Evolutionary conservation across 2,113 vertebrate species (phyloP), one percentile per base, ranked within the genome.

Genomic region (Hippolais icterina): DNA sequence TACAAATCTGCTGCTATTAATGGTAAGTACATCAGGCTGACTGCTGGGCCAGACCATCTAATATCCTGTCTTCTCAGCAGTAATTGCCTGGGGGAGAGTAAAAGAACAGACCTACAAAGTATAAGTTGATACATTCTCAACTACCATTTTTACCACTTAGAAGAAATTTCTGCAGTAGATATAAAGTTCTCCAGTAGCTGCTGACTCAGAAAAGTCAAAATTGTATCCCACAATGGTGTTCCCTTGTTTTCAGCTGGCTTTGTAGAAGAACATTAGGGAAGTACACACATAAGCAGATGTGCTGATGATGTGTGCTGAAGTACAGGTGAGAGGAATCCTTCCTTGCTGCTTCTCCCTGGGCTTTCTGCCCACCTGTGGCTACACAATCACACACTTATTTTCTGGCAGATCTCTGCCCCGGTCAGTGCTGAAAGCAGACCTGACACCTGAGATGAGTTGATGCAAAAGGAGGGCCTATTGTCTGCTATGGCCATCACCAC

Each of bases 301-400:
- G 74, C 41, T 1, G 7, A 21, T 21, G 23, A 20, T 11, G 25
- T 28, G 15, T 4, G 3, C 39, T 39, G 61, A 76, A 66, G n/a
- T 22, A 29, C 33, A 56, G 29, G 27, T 7, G 13, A 78, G 57
- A 75, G 27, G 16, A 41, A 15, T 69, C 33, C 52, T 65, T 76
- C 20, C 28, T 41, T 46, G 12, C 23, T 59, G 14, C 69, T 84
- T 65, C 56, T 84, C 16, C 61, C 37, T 1, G 6, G 33, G 8
- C 19, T 75, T 66, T 13, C 39, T 52, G 60, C 59, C 15, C 66
- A 37, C 9, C 75, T 2, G 0, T 18, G 31, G 61, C 35, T 87
- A 20, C 50, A 15, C 0, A 1, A 21, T 13, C 0, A 0, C 21
- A 29, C 0, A 0, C 5, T 44, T 52, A 15, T 35, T 76, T 84